Evolutionary conservation across 2,113 vertebrate species (phyloP), one percentile per base, ranked within the genome.

Genomic region (Telmatochromis sp.): DNA sequence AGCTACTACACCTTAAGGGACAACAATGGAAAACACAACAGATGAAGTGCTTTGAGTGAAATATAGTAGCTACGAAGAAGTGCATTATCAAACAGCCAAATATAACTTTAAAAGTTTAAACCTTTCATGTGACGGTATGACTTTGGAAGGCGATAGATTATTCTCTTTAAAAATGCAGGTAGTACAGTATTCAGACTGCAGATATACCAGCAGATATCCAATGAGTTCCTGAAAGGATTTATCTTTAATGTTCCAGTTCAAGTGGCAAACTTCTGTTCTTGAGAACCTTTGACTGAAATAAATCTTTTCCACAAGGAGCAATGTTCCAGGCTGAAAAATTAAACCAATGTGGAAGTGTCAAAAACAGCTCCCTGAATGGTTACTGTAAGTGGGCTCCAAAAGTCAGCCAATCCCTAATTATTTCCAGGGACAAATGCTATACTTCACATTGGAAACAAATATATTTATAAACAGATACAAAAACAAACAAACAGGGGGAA

Each of bases 1-100:
- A 80, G 85, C 81, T 81, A 87, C 85, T 81, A 89, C 88, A 93
- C 80, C 58, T 88, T 81, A 58, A 89, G 68, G 79, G 92, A 92
- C 82, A 91, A 86, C 87, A 87, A 42, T 51, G 78, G 40, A 81
- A 85, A 89, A 80, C 81, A 70, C 17, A 31, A 21, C 85, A 63
- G 55, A 82, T 81, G 19, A 90, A 82, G 78, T 87, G 79, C 53
- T 88, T 75, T n/a, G 10, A 31, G 26, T 81, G 42, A 87, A 88
- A 85, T 7, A 47, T 8, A 35, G 31, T 1, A 4, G 53, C 14
- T 5, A 19, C 15, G 6, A 73, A 68, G 11, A 60, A 23, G 6
- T 35, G 11, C 6, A 80, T 60, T 83, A 81, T 80, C 17, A 84
- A 70, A 83, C 79, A 82, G 12, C 31, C 11, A 21, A 3, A 42